Conservation (phyloP, 1,140 invertebrate species). For the Colletes latitarsis region DNA sequence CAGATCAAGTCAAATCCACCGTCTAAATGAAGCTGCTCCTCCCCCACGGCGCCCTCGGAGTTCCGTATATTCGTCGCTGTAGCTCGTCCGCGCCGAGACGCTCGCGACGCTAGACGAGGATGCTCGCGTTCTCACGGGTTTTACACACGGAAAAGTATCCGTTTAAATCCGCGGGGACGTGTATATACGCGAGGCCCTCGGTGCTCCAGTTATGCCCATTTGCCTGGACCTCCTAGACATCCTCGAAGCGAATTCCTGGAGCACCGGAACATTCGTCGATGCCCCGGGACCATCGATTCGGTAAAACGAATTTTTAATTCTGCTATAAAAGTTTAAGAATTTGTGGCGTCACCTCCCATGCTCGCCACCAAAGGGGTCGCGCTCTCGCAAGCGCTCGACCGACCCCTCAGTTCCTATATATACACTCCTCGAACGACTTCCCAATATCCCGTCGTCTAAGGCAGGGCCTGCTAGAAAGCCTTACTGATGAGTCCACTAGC, state of each 20-base stretch:
- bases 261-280: neutral
- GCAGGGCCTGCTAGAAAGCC: no score
- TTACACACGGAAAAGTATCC: slow-evolving; percentile 33
- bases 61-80: neutral
- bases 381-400: no score
- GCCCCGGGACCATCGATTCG: neutral
- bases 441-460: no score
- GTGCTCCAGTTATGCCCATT: slow-evolving; percentile 23
- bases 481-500: no score
- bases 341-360: no score
- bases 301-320: neutral
- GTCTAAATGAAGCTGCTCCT: slow-evolving; percentile 22
- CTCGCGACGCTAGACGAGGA: neutral
- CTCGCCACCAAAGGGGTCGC: no score
- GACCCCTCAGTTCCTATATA: no score
- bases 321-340: no score
- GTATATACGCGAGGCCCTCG: slow-evolving; percentile 13
- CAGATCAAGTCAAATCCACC: slow-evolving; percentile 55
- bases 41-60: neutral
- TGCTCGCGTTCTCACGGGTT: slow-evolving; percentile 52
- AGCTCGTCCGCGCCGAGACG: neutral
- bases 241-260: no score
- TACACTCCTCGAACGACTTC: no score
- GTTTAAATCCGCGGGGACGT: slow-evolving; percentile 35
- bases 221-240: neutral